These are phyloP conservation scores for Dasypogon diadema DNA, from an alignment of 2,888 invertebrate species.

Conservation along the genomic window DNA sequence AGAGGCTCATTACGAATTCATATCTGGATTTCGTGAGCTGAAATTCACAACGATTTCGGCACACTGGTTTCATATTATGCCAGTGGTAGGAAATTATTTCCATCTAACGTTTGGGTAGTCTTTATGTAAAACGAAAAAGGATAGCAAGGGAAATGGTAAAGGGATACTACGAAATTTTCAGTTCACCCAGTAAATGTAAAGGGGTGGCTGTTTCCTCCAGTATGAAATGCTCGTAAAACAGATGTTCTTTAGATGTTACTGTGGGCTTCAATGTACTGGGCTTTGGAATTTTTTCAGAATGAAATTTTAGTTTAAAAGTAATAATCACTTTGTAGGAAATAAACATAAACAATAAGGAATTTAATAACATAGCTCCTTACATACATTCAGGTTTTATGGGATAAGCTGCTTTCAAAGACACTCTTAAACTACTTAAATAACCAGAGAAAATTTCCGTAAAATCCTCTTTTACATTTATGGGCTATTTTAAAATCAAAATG, in stretches of 20 bases:
- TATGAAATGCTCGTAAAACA: background rate
- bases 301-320: background rate
- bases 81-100: background rate
- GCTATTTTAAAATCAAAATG: too few species aligned
- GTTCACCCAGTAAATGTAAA: background rate
- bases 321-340: background rate
- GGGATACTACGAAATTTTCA: conserved; percentile 3
- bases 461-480: too few species aligned
- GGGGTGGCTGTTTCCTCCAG: background rate
- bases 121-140: background rate
- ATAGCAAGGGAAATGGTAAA: background rate
- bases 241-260: background rate
- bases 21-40: conserved; percentile 50
- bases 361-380: too few species aligned
- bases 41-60: conserved; percentile 50
- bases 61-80: conserved; percentile 19
- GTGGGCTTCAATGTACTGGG: background rate
- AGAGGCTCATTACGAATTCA: conserved; percentile 52
- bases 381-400: too few species aligned
- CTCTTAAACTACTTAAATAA: too few species aligned
- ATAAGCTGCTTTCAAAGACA: too few species aligned
- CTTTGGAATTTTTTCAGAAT: background rate
- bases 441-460: too few species aligned
- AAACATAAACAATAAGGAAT: background rate
- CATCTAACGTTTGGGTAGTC: background rate